Evolutionary conservation across 2,113 vertebrate genomes (phyloP).

Genomic region (Saimiri boliviensis): DNA sequence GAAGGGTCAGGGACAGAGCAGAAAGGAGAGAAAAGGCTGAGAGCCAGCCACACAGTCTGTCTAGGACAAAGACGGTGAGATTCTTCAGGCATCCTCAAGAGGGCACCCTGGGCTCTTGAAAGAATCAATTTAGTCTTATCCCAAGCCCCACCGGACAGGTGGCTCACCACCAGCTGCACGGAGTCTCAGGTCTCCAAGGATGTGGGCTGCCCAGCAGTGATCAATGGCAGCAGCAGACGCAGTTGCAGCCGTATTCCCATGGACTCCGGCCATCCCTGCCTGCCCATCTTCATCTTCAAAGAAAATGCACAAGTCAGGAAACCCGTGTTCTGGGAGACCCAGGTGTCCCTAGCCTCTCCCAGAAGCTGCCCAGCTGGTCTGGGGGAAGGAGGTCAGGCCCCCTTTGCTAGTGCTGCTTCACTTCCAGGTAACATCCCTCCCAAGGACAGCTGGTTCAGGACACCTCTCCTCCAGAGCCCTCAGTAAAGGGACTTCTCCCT

Average conservation of each 20-base stretch:
- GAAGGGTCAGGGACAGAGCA: background rate
- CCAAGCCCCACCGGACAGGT: background rate
- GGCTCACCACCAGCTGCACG: background rate
- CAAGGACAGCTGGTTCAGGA: background rate
- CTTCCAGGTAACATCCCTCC: background rate
- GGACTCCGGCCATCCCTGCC: background rate
- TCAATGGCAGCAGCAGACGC: background rate
- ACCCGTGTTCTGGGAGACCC: background rate
- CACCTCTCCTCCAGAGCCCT: rapidly evolving
- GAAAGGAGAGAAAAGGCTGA: background rate
- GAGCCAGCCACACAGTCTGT: rapidly evolving
- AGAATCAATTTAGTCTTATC: background rate
- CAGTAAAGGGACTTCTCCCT: background rate
- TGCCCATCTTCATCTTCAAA: background rate
- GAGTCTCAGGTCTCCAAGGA: background rate
- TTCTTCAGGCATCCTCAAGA: conserved; percentile 33
- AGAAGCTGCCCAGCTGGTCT: background rate
- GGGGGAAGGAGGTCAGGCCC: background rate
- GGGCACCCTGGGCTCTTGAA: conserved; percentile 26
- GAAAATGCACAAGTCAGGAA: background rate
- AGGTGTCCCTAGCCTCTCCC: background rate
- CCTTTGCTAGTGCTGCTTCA: background rate
- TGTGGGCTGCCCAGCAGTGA: background rate
- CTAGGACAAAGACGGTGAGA: background rate
- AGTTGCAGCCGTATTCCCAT: background rate